Base-by-base conservation (phyloP, 1,140 invertebrate species). In the Bicyclus anynana region DNA sequence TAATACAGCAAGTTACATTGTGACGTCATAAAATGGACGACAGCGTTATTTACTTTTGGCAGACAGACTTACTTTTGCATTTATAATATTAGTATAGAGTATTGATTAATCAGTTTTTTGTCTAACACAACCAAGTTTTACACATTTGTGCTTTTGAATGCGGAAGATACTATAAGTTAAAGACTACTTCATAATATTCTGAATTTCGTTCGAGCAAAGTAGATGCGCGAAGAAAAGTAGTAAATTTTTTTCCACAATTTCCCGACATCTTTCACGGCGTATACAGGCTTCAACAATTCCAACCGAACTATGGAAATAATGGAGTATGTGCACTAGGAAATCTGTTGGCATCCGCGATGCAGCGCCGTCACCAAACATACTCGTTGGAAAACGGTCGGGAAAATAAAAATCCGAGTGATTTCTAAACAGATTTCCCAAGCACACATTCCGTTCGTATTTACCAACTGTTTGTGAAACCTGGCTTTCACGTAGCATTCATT, bases 331-430 rank as follows among this genome's bases (percentile, higher is more conserved):
- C 48, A 35, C 27, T 13, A 26, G 27, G 44, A 27, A 59, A 59
- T 47, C 49, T 46, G 49, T 27, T 59, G 17, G 48, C 42, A 46
- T 52, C 33, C 49, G 13, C 17, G 49, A 42, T 52, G 48, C 49
- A 52, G 13, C 27, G 38, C 56, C 47, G 49, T 59, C 56, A 47
- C 20, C 42, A 47, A 44, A 59, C 49, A 52, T 26, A 42, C n/a
- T n/a, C n/a, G 20, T 51, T 51, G 38, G 29, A 47, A 47, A 52
- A 14, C 49, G 20, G 35, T 52, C 29, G 44, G 49, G 49, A 38
- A 38, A 59, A 58, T 50, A 42, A 58, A 58, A 58, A 58, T 50
- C 35, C 6, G 27, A 33, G 47, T 17, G 26, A 47, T 52, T 59
- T 52, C 16, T 54, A 20, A 44, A 47, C 40, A 44, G 40, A 44